Evolutionary conservation across 2,113 vertebrate genomes (phyloP).

Genomic region (Tyrannus savana): DNA sequence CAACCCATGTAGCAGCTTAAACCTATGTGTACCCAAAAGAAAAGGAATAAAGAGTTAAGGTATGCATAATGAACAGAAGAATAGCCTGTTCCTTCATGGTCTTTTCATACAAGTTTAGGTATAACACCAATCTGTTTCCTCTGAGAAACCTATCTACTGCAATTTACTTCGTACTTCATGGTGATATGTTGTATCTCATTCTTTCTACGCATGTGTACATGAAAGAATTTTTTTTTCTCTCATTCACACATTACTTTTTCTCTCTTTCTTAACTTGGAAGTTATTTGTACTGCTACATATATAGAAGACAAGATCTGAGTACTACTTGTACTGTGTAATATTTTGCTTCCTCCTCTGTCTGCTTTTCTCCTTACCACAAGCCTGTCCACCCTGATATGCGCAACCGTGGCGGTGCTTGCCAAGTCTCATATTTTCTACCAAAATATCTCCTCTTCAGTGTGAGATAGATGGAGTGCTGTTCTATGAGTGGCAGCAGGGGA

Average conservation of each 20-base stretch:
- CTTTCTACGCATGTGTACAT: not conserved
- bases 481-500: not conserved
- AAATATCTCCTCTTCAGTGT: not conserved
- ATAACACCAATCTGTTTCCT: not conserved
- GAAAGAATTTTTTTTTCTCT: not conserved
- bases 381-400: not conserved
- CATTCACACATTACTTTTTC: not conserved
- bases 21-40: not conserved
- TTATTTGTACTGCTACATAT: not conserved
- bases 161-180: not conserved
- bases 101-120: not conserved
- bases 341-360: not conserved
- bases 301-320: not conserved
- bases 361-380: not conserved
- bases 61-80: not conserved
- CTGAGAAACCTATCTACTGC: not conserved
- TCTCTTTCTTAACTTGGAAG: not conserved
- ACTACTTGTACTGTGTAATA: not conserved
- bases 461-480: not conserved
- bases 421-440: not conserved
- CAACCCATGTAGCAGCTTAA: not conserved
- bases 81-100: not conserved
- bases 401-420: not conserved
- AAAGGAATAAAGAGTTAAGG: not conserved
- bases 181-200: not conserved